A percentile compares a stretch with the other conserved stretches of the same genome.
phyloP scores from a whole-genome alignment of 2,113 vertebrate species.

The Chauna torquata region DNA sequence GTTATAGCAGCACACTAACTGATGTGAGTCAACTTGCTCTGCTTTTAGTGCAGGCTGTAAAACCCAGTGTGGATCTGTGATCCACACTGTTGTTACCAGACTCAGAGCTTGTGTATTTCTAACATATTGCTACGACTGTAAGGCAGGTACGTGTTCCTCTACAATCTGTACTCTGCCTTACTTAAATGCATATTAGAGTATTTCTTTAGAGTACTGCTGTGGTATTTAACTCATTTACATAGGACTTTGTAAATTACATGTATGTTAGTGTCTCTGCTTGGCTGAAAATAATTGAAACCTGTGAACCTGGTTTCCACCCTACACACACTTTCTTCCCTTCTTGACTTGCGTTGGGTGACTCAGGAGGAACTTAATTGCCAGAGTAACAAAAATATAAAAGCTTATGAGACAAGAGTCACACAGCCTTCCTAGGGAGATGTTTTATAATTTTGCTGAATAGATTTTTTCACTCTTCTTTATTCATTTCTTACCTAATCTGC shows the following conservation, averaged over 20 bases:
- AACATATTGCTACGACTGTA: neutral
- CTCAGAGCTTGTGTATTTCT: neutral
- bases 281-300: slow-evolving; percentile 57
- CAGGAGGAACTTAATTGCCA: slow-evolving; percentile 46
- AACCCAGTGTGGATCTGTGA: neutral
- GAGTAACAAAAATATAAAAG: slow-evolving; percentile 33
- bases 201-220: neutral
- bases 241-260: slow-evolving; percentile 54
- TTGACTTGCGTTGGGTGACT: slow-evolving; percentile 47
- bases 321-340: neutral
- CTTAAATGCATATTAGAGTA: neutral
- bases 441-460: slow-evolving; percentile 25
- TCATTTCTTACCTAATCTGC: neutral
- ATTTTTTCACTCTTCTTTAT: neutral
- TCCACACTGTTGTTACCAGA: neutral
- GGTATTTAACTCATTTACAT: slow-evolving; percentile 31
- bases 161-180: neutral
- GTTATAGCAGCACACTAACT: neutral
- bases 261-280: slow-evolving; percentile 53
- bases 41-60: neutral
- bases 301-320: slow-evolving; percentile 29
- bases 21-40: neutral
- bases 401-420: slow-evolving; percentile 25
- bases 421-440: slow-evolving; percentile 1
- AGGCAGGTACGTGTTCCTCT: neutral